Evolutionary conservation across 1,140 invertebrate species (phyloP).

Genomic region (Musca vetustissima): DNA sequence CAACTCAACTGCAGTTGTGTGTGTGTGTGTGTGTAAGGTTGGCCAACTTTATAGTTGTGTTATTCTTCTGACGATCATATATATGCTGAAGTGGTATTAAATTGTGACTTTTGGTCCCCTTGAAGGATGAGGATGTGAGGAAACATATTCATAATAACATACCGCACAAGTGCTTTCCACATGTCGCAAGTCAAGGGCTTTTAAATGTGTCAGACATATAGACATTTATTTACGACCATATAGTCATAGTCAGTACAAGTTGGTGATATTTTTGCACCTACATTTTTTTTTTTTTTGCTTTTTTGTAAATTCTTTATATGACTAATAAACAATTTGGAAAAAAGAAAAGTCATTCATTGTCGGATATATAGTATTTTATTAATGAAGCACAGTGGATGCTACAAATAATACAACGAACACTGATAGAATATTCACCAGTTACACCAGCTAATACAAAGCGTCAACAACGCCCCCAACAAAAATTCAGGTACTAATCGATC

Average conservation of each 20-base stretch:
- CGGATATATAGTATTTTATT: neutral
- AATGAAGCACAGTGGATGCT: conserved; percentile 26
- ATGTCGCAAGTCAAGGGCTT: conserved; percentile 16
- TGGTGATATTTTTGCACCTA: conserved; percentile 21
- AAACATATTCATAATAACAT: neutral
- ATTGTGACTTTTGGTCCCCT: no score
- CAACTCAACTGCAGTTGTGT: neutral
- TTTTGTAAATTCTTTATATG: conserved; percentile 6
- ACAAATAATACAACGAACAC: no score
- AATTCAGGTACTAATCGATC: no score
- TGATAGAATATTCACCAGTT: no score
- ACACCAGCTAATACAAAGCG: no score
- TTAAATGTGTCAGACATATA: conserved; percentile 1
- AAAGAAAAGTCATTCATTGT: no score
- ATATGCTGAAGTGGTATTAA: no score
- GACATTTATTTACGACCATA: conserved; percentile 14
- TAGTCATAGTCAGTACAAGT: neutral
- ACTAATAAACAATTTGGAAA: conserved; percentile 11
- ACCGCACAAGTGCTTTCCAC: conserved; percentile 10
- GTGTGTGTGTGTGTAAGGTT: neutral
- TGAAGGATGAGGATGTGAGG: no score
- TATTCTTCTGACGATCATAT: no score
- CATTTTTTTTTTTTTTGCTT: no score
- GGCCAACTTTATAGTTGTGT: neutral
- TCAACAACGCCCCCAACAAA: no score